phyloP scores from a whole-genome alignment of 1,140 invertebrate genomes.

The Lucilia sericata region DNA sequence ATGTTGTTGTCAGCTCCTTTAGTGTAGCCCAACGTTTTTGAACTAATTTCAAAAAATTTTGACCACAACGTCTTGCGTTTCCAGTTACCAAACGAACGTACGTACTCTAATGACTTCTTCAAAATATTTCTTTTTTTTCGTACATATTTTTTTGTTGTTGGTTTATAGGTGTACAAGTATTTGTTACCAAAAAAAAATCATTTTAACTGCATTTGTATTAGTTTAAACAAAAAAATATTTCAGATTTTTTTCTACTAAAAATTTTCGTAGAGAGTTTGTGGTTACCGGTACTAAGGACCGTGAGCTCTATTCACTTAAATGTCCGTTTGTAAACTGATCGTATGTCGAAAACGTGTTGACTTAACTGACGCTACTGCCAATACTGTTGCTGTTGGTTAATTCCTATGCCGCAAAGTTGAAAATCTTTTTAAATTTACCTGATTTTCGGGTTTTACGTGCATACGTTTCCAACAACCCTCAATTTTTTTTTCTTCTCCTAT shows the following conservation, averaged over 20 bases:
- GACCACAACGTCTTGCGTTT: conserved; percentile 13
- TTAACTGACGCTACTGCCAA: conserved; percentile 32
- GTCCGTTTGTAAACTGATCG: conserved; percentile 42
- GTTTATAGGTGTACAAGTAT: not conserved
- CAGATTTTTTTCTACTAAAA: not conserved
- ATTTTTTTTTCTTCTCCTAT: not conserved
- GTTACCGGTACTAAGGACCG: conserved; percentile 29
- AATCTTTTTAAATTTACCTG: conserved; percentile 32
- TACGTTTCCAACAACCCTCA: conserved; percentile 35
- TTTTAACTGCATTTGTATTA: not conserved
- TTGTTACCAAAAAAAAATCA: not conserved
- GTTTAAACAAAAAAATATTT: not conserved
- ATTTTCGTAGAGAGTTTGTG: not conserved
- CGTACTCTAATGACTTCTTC: not conserved
- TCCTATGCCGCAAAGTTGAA: conserved; percentile 35
- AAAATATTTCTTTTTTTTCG: not conserved
- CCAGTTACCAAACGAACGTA: conserved; percentile 8
- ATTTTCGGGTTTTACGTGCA: conserved; percentile 35
- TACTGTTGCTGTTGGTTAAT: conserved; percentile 31
- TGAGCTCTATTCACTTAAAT: conserved; percentile 34
- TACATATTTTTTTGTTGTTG: not conserved
- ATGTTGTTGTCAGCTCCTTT: conserved; percentile 3
- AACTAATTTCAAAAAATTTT: conserved; percentile 25
- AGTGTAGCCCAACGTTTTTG: conserved; percentile 23
- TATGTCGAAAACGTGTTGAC: conserved; percentile 41